phyloP scores from a whole-genome alignment of 1,140 invertebrate genomes.

The Cydia fagiglandana region DNA sequence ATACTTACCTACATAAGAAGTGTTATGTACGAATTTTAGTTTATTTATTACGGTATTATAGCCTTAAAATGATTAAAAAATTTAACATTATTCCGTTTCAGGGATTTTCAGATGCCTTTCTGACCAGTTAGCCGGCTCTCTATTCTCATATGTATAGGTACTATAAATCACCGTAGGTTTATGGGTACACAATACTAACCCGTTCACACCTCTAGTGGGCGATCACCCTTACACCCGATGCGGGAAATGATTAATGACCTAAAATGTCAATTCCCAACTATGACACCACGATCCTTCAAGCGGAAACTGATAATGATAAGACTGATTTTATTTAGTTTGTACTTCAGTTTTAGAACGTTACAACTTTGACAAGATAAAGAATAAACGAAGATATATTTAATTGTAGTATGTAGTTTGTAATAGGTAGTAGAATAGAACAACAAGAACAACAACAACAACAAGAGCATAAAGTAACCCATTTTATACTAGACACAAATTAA shows the following conservation, averaged over 20 bases:
- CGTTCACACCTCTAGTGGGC: constrained; percentile 4
- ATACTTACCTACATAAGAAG: too few relatives aligned
- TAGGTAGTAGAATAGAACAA: too few relatives aligned
- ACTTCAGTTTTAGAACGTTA: background rate
- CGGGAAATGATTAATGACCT: constrained; percentile 11
- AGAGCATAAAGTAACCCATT: too few relatives aligned
- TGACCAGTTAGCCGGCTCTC: background rate
- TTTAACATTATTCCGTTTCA: too few relatives aligned
- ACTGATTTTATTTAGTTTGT: constrained; percentile 6
- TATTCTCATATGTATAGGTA: background rate
- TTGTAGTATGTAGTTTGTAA: too few relatives aligned
- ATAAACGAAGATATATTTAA: background rate
- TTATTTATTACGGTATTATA: too few relatives aligned
- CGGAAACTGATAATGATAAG: constrained; percentile 20
- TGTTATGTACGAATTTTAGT: too few relatives aligned
- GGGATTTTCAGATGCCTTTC: background rate
- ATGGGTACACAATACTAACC: background rate
- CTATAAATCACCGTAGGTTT: background rate
- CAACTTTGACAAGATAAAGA: background rate
- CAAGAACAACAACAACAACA: too few relatives aligned
- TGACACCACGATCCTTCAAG: constrained; percentile 16
- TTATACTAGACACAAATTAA: too few relatives aligned
- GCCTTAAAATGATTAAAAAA: too few relatives aligned
- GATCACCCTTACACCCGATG: background rate
- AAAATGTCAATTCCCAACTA: background rate